These are phyloP conservation scores for Alethe diademata DNA, from an alignment of 2,113 vertebrate species.

Conservation along the genomic window DNA sequence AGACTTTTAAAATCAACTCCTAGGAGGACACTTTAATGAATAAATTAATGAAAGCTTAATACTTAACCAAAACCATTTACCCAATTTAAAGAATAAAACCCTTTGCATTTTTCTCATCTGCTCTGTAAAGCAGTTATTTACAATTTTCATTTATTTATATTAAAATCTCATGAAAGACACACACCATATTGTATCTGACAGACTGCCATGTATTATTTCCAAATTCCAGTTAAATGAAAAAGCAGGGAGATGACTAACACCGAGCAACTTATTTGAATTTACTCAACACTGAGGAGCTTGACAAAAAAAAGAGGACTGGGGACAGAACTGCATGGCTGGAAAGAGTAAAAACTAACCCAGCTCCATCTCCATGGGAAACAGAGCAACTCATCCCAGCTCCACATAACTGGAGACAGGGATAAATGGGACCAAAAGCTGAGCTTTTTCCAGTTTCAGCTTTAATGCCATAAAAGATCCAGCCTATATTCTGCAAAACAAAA, in stretches of 20 bases:
- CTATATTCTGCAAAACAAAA: background rate
- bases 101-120: background rate
- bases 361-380: background rate
- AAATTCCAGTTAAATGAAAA: slow-evolving; percentile 51
- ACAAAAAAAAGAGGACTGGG: background rate
- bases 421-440: background rate
- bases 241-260: background rate
- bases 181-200: slow-evolving; percentile 17
- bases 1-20: background rate
- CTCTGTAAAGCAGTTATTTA: background rate
- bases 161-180: slow-evolving; percentile 46
- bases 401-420: background rate
- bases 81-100: slow-evolving; percentile 1
- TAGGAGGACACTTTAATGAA: slow-evolving; percentile 21
- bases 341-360: background rate
- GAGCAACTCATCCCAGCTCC: background rate
- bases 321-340: background rate
- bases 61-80: slow-evolving; percentile 5
- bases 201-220: slow-evolving; percentile 6
- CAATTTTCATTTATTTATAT: slow-evolving; percentile 57
- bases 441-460: background rate
- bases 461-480: background rate
- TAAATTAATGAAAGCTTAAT: slow-evolving; percentile 21
- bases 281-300: background rate
- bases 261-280: background rate